These are phyloP conservation scores for Hypocryptadius cinnamomeus DNA, from an alignment of 2,113 vertebrate genomes.

Conservation along the genomic window DNA sequence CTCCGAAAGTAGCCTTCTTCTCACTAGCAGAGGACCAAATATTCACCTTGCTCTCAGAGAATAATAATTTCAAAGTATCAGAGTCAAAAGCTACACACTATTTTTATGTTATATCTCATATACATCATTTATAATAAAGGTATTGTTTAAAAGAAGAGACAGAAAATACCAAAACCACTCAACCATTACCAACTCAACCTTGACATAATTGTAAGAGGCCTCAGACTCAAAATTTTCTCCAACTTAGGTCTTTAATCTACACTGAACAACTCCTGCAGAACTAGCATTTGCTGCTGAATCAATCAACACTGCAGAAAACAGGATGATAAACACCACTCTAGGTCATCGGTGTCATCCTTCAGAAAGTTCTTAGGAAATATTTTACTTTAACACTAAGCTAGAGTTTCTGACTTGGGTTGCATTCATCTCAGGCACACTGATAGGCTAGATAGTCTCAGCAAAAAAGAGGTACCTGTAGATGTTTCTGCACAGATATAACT, in stretches of 20 bases:
- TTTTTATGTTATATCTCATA: not conserved
- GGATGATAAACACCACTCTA: not conserved
- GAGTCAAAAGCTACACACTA: not conserved
- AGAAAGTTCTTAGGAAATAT: not conserved
- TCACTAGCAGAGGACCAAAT: not conserved
- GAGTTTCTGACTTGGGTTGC: not conserved
- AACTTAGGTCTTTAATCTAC: not conserved
- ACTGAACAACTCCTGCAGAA: not conserved
- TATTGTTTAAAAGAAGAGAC: not conserved
- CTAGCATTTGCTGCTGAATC: not conserved
- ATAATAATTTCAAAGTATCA: not conserved
- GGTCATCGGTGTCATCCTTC: not conserved
- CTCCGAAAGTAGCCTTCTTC: not conserved
- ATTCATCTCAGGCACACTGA: not conserved
- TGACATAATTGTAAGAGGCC: not conserved
- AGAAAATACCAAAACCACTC: not conserved
- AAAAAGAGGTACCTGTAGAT: not conserved
- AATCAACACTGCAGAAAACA: not conserved
- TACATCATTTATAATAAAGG: not conserved
- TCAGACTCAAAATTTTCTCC: not conserved
- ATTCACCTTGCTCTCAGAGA: not conserved
- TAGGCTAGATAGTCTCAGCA: not conserved
- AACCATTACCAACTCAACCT: not conserved
- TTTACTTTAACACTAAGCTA: not conserved
- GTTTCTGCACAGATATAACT: not conserved